phyloP scores from a whole-genome alignment of 2,888 invertebrate genomes.

The Arge pagana region DNA sequence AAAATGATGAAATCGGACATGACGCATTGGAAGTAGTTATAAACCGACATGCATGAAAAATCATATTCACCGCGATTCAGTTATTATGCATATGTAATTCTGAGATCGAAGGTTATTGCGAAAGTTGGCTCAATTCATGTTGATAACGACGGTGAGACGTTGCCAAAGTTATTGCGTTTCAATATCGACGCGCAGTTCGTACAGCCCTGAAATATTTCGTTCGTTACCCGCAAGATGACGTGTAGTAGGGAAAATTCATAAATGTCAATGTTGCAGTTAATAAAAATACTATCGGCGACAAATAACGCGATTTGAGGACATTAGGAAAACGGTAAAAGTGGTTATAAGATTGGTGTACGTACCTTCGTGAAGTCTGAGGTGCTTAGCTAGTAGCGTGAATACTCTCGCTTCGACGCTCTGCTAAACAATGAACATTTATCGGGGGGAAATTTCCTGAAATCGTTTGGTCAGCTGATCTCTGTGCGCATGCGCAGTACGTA shows the following conservation, averaged over 20 bases:
- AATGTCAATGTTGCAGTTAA: background rate
- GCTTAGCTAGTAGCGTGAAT: conserved; percentile 54
- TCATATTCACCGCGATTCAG: too few species aligned
- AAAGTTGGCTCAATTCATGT: too few species aligned
- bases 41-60: too few species aligned
- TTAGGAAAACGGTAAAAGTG: background rate
- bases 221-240: conserved; percentile 3
- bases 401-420: conserved; percentile 57
- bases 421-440: conserved; percentile 43
- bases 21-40: too few species aligned
- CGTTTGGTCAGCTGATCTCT: conserved; percentile 38
- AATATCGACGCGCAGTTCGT: conserved; percentile 1
- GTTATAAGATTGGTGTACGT: conserved; percentile 10
- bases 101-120: too few species aligned
- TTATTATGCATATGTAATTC: too few species aligned
- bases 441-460: conserved; percentile 28
- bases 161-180: conserved; percentile 5
- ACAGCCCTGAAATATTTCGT: conserved; percentile 11
- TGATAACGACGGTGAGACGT: too few species aligned
- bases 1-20: too few species aligned
- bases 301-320: background rate
- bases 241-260: background rate
- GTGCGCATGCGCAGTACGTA: conserved; percentile 30
- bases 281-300: background rate
- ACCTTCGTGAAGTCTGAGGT: conserved; percentile 25